Percentiles rank a stretch among this genome's conserved stretches.
phyloP scores from a whole-genome alignment of 2,113 vertebrate genomes.

The Cyprinodon variegatus region DNA sequence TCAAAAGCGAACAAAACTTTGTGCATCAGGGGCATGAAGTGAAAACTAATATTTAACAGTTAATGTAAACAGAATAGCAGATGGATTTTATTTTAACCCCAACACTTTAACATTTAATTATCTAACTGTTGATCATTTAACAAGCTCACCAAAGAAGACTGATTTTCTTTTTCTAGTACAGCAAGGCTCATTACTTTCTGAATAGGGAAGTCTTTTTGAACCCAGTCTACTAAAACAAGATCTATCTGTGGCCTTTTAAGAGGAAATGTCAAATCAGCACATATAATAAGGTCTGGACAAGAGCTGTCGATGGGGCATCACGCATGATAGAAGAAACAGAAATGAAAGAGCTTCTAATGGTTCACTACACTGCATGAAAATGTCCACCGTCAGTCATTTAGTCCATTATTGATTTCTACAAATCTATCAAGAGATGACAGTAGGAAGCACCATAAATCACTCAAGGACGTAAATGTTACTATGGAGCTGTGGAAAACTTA shows the following conservation, averaged over 20 bases:
- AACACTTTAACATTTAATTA: neutral
- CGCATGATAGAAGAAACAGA: slow-evolving; percentile 32
- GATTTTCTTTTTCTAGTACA: slow-evolving; percentile 4
- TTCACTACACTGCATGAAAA: slow-evolving; percentile 14
- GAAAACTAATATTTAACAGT: neutral
- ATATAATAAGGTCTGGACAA: slow-evolving; percentile 50
- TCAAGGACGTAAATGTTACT: slow-evolving; percentile 10
- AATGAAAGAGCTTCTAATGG: slow-evolving; percentile 23
- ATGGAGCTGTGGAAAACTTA: neutral
- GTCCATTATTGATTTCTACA: slow-evolving; percentile 50
- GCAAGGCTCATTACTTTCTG: slow-evolving; percentile 37
- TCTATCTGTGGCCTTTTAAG: slow-evolving; percentile 72
- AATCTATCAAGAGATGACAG: slow-evolving; percentile 23
- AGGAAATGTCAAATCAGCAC: slow-evolving; percentile 76
- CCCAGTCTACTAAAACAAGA: slow-evolving; percentile 56
- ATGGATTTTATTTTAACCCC: too few species aligned
- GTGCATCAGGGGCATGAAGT: neutral
- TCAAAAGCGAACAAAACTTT: neutral
- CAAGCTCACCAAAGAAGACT: slow-evolving; percentile 28
- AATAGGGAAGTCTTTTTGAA: slow-evolving; percentile 19
- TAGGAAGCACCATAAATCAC: slow-evolving; percentile 37
- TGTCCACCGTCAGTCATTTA: slow-evolving; percentile 44
- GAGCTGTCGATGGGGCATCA: slow-evolving; percentile 52
- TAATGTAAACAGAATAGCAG: neutral
- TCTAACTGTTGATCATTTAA: slow-evolving; percentile 4